A percentile compares a stretch with the other conserved stretches of the same genome.
Evolutionary conservation across 1,140 invertebrate species (phyloP).

Genomic region (Neodiprion fabricii): DNA sequence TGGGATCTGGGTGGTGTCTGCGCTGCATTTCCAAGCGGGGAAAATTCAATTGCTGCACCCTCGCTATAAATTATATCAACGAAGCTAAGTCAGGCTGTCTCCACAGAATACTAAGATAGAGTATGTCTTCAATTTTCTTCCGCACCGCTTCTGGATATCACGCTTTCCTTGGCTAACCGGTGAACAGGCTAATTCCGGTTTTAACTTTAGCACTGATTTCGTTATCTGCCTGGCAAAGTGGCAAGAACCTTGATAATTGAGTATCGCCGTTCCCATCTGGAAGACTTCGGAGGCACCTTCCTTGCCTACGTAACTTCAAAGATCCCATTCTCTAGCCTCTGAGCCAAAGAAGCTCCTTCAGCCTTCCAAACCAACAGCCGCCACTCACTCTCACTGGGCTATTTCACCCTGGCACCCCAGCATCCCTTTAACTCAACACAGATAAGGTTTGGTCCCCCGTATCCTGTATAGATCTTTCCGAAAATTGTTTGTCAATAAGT

Average conservation of each 20-base stretch:
- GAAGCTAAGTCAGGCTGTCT: neutral
- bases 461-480: no score
- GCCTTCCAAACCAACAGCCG: no score
- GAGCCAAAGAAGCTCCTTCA: neutral
- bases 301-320: neutral
- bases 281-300: neutral
- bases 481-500: no score
- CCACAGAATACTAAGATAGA: neutral
- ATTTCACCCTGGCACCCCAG: no score
- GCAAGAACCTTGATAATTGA: neutral
- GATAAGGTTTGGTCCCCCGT: no score
- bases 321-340: neutral
- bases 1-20: neutral
- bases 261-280: neutral
- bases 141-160: neutral
- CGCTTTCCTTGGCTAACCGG: neutral
- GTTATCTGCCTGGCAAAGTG: neutral
- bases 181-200: neutral
- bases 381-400: no score
- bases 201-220: neutral
- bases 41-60: neutral
- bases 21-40: neutral
- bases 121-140: neutral
- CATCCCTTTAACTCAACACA: no score
- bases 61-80: constrained; percentile 1